A percentile compares a stretch with the other conserved stretches of the same genome.
Conservation (phyloP, 1,140 invertebrate genomes). For the Drosophila sechellia region DNA sequence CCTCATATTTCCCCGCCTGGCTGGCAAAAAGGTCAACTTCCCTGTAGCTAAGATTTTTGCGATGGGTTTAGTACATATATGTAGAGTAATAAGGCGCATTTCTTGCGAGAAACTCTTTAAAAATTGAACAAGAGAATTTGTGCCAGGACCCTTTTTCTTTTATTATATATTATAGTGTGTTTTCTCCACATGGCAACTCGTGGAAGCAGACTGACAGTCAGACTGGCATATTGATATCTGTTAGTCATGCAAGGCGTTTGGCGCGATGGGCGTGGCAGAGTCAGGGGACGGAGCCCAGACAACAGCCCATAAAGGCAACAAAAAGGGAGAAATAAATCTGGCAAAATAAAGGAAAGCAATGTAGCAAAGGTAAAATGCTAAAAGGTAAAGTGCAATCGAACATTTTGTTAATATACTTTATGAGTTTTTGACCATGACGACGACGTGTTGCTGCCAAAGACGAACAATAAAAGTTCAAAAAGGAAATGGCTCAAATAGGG, state of each 20-base stretch:
- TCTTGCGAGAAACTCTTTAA: constrained; percentile 20
- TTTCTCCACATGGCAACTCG: constrained; percentile 2
- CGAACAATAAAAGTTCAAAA: constrained; percentile 1
- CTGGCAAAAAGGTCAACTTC: constrained; percentile 30
- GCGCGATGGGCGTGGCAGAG: constrained; percentile 5
- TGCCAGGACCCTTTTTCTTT: constrained; percentile 18
- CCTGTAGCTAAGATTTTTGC: constrained; percentile 17
- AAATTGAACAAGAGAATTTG: constrained; percentile 37
- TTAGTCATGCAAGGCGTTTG: constrained; percentile 57
- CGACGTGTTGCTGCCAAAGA: constrained; percentile 60
- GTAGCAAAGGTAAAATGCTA: constrained; percentile 34
- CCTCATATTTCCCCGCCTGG: constrained; percentile 1
- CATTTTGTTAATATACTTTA: constrained; percentile 78
- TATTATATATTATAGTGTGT: constrained; percentile 5
- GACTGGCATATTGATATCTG: constrained; percentile 52
- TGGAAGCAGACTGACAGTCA: constrained; percentile 27
- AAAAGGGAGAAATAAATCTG: constrained; percentile 1
- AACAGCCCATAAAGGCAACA: constrained; percentile 9
- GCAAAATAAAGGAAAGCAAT: constrained; percentile 15
- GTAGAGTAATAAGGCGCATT: constrained; percentile 5
- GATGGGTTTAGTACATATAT: constrained; percentile 1
- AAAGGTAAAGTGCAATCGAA: constrained; percentile 77
- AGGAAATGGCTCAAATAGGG: constrained; percentile 15
- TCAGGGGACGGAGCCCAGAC: constrained; percentile 4
- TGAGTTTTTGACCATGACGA: constrained; percentile 59